Conservation (phyloP, 2,888 invertebrate genomes). For the Isoperla grammatica region DNA sequence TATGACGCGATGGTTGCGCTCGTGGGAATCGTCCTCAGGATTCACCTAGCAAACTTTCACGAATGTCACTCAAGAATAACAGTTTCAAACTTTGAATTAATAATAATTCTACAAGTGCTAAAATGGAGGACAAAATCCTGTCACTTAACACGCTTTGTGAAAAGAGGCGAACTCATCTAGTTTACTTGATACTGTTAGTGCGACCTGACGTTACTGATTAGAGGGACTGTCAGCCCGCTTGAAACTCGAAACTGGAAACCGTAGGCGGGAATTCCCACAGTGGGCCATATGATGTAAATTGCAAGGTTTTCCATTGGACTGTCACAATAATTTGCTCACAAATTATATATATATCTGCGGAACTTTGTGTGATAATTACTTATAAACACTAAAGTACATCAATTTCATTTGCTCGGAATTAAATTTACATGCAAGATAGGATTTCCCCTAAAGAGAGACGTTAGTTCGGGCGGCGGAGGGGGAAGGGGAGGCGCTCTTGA, state of each 20-base stretch:
- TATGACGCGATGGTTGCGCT: neutral
- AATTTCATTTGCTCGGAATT: slow-evolving; percentile 35
- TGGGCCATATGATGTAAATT: neutral
- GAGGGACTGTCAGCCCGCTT: neutral
- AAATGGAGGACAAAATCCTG: neutral
- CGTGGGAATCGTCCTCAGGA: too few species aligned
- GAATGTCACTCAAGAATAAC: too few species aligned
- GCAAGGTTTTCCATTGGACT: slow-evolving; percentile 8
- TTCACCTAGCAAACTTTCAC: too few species aligned
- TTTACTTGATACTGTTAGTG: slow-evolving; percentile 7
- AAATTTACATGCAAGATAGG: slow-evolving; percentile 42
- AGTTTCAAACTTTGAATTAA: neutral
- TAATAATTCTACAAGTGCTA: slow-evolving; percentile 6
- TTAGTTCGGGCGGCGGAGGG: slow-evolving; percentile 3
- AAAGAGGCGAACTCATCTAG: slow-evolving; percentile 11
- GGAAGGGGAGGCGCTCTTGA: slow-evolving; percentile 21
- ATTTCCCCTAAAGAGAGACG: slow-evolving; percentile 25
- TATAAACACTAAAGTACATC: slow-evolving; percentile 28
- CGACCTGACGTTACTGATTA: neutral
- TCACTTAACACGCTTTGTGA: slow-evolving; percentile 11
- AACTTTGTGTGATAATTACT: slow-evolving; percentile 23
- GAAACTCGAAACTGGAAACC: neutral
- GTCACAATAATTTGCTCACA: slow-evolving; percentile 22
- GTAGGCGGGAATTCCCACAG: too few species aligned
- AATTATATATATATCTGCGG: slow-evolving; percentile 1